phyloP scores from a whole-genome alignment of 2,797 vertebrate species.

The Dermochelys coriacea region DNA sequence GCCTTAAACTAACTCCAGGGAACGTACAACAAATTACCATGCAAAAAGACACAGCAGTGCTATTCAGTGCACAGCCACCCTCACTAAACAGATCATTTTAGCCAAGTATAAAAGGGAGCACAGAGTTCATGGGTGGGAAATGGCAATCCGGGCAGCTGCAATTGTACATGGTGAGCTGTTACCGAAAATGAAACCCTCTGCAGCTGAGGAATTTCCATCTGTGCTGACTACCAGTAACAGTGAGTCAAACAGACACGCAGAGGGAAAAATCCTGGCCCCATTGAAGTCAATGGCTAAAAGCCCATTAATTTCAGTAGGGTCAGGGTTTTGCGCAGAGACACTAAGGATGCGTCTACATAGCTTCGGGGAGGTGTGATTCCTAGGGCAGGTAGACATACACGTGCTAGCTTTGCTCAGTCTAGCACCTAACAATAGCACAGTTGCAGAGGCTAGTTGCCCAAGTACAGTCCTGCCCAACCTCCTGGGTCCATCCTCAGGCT shows the following conservation, averaged over 20 bases:
- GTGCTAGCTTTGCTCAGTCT: background rate
- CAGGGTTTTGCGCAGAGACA: background rate
- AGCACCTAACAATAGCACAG: too few relatives aligned
- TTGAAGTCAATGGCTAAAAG: background rate
- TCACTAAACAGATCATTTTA: background rate
- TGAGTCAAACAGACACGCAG: background rate
- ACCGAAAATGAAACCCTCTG: background rate
- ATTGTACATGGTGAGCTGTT: background rate
- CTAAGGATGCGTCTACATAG: background rate
- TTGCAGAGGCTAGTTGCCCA: too few relatives aligned
- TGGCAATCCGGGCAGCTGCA: background rate
- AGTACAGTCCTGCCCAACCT: too few relatives aligned
- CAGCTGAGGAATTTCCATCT: background rate
- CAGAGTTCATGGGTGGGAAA: background rate
- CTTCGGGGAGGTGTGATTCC: background rate
- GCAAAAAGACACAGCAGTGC: background rate
- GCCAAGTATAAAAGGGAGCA: background rate
- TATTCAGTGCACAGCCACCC: background rate
- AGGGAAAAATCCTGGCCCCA: background rate
- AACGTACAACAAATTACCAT: background rate
- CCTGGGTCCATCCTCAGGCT: too few relatives aligned
- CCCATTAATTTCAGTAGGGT: background rate
- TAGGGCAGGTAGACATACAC: background rate
- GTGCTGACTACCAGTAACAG: background rate
- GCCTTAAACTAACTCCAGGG: background rate